Conservation (phyloP, 2,797 vertebrate genomes). For the Mastacembelus armatus region DNA sequence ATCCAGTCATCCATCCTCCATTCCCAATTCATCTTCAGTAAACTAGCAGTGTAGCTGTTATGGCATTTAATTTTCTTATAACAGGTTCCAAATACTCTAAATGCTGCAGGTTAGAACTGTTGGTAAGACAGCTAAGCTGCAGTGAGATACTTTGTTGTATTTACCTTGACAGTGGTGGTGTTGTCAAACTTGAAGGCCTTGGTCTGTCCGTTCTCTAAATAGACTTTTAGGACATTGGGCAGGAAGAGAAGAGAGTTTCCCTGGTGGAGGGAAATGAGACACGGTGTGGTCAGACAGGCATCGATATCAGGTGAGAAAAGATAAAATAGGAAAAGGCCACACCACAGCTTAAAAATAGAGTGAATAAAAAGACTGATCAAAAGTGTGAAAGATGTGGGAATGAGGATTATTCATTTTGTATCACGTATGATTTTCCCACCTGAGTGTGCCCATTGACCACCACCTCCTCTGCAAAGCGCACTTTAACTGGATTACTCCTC, state of each 20-base stretch:
- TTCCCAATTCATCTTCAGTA: background rate
- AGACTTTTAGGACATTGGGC: constrained; percentile 97
- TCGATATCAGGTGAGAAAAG: constrained; percentile 8
- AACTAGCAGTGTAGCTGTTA: background rate
- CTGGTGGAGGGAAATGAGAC: constrained; percentile 76
- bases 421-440: constrained; percentile 76
- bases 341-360: constrained; percentile 10
- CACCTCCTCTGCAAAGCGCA: constrained; percentile 96
- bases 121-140: background rate
- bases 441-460: constrained; percentile 95
- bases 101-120: background rate
- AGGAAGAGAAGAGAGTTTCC: constrained; percentile 97
- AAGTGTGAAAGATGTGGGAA: constrained; percentile 1
- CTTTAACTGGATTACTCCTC: constrained; percentile 96
- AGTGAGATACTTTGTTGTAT: background rate
- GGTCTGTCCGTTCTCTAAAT: constrained; percentile 98
- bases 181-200: constrained; percentile 97
- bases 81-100: background rate
- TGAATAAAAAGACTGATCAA: constrained; percentile 4
- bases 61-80: too few species aligned
- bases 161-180: constrained; percentile 94
- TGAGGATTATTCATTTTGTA: constrained; percentile 3
- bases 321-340: constrained; percentile 3
- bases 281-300: constrained; percentile 12
- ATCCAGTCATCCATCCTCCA: background rate